phyloP scores from a whole-genome alignment of 2,797 vertebrate genomes.

The Pempheris klunzingeri region DNA sequence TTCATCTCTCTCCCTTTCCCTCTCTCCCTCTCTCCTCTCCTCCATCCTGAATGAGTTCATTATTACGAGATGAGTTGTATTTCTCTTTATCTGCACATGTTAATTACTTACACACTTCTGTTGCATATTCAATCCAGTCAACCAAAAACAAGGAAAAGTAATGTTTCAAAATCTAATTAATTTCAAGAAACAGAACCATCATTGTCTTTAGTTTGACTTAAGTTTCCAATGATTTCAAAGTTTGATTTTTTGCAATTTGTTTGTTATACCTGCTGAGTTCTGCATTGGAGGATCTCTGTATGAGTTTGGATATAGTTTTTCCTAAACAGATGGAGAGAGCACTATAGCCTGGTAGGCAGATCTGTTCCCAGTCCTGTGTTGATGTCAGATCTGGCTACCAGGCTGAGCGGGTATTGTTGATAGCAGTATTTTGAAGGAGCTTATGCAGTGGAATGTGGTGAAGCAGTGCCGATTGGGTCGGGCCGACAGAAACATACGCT shows the following conservation, averaged over 20 bases:
- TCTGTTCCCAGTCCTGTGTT: conserved; percentile 72
- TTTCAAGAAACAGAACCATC: conserved; percentile 74
- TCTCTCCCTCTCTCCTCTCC: conserved; percentile 83
- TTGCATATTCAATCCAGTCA: conserved; percentile 87
- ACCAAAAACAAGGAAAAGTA: conserved; percentile 81
- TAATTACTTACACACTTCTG: conserved; percentile 87
- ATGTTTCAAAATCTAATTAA: conserved; percentile 68
- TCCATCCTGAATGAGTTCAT: conserved; percentile 90
- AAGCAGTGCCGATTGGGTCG: conserved; percentile 62
- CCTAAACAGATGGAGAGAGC: conserved; percentile 68
- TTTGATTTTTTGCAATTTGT: conserved; percentile 87
- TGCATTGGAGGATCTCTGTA: conserved; percentile 84
- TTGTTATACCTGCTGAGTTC: conserved; percentile 86
- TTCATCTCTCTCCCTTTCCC: conserved; percentile 82
- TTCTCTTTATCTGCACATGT: conserved; percentile 89
- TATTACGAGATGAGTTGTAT: conserved; percentile 89
- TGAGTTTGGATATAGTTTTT: conserved; percentile 78
- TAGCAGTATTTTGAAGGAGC: conserved; percentile 71
- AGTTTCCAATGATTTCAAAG: conserved; percentile 86
- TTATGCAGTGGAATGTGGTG: conserved; percentile 75
- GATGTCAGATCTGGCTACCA: conserved; percentile 78
- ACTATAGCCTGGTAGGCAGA: conserved; percentile 82
- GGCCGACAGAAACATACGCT: conserved; percentile 64
- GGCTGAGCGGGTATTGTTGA: conserved; percentile 74
- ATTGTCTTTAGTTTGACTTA: conserved; percentile 87